Evolutionary conservation across 2,888 invertebrate species (phyloP), one percentile per base, ranked within the genome.

Genomic region (Bibio marci): DNA sequence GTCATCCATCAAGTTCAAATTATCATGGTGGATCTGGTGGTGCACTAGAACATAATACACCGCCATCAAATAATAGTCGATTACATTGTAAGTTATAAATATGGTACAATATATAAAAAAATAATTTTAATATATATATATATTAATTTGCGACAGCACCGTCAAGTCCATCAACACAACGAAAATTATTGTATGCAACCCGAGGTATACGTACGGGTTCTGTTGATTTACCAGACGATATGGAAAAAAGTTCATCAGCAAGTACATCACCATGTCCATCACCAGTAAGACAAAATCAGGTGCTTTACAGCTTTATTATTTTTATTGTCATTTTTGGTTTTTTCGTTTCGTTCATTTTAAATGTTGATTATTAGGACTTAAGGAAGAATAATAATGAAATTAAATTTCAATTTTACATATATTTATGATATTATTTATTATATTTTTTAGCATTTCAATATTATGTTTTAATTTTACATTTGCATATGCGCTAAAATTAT

Each of bases 211-310:
- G 90, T 44, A 91, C 91, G 76, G 90, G 88, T 57, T 92, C 91
- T 45, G 86, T 92, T 47, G 92, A 94, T 52, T 67, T 92, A 34
- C 91, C 91, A 2, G 86, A 86, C 52, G 87, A 88, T 43, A 86
- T 86, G 58, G 82, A 82, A 49, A 88, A 90, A 58, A 87, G 87
- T 40, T 90, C 88, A 30, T 90, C 88, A 18, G 87, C 88, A 44
- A 88, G 88, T 56, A 85, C 88, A 13, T 92, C 91, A 31, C 92
- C 92, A 3, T 91, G 90, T 56, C 88, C 90, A 12, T 90, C 90
- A 48, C 90, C 90, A 27, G 73, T 73, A 49, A 72, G 73, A 56
- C 67, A 71, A 53, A 58, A 56, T 55, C 58, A 60, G 57, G 56
- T 59, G 25, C 22, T 7, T 30, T 30, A 13, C 14, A 4, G 12